Conservation (phyloP, 2,113 vertebrate genomes). For the Gymnobelideus leadbeateri region DNA sequence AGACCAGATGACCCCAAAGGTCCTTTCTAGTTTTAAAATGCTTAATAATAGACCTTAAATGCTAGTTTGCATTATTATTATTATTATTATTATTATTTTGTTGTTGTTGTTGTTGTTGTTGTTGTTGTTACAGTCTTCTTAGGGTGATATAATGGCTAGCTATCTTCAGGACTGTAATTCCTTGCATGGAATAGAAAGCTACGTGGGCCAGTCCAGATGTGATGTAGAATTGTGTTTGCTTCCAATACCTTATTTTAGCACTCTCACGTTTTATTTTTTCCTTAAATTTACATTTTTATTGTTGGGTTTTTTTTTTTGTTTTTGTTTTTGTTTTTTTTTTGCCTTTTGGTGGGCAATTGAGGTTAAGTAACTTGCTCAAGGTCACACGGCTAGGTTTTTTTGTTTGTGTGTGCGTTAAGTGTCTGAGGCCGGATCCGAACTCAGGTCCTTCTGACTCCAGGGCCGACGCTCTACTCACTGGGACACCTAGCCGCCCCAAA, state of each 20-base stretch:
- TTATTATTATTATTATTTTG: too few relatives aligned
- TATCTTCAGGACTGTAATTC: not conserved
- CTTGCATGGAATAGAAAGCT: constrained; percentile 21
- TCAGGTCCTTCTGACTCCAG: too few relatives aligned
- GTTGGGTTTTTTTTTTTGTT: too few relatives aligned
- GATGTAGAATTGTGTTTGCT: constrained; percentile 11
- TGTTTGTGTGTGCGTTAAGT: too few relatives aligned
- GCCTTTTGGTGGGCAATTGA: too few relatives aligned
- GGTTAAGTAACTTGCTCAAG: too few relatives aligned
- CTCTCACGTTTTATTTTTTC: constrained; percentile 29
- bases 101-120: too few relatives aligned
- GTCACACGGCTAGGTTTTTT: too few relatives aligned
- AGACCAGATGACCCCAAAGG: not conserved
- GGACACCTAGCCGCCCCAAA: too few relatives aligned
- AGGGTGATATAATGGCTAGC: not conserved
- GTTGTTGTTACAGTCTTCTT: not conserved
- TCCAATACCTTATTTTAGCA: constrained; percentile 17
- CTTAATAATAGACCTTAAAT: not conserved
- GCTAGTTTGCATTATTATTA: not conserved
- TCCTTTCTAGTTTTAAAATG: not conserved
- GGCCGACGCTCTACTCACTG: too few relatives aligned
- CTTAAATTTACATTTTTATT: constrained; percentile 39
- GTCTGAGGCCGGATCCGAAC: too few relatives aligned
- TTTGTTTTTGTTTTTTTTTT: too few relatives aligned
- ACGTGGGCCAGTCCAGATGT: not conserved